Evolutionary conservation across 2,888 invertebrate genomes (phyloP).

Genomic region (Papilio protenor): DNA sequence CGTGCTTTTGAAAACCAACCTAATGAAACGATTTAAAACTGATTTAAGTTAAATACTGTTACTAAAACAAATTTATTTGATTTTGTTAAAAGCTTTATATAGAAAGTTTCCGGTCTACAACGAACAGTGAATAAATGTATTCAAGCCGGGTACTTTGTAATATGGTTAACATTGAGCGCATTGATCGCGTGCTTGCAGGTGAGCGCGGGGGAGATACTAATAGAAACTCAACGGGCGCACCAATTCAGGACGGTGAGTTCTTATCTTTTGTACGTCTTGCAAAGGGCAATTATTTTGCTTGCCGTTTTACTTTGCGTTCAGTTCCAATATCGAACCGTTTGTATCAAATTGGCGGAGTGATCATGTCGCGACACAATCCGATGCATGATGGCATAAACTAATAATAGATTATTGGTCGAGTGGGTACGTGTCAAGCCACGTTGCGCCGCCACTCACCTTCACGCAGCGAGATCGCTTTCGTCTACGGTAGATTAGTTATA

Average conservation of each 20-base stretch:
- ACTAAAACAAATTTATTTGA: not conserved
- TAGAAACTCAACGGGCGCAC: constrained; percentile 79
- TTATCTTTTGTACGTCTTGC: constrained; percentile 54
- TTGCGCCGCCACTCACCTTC: constrained; percentile 70
- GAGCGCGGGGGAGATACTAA: constrained; percentile 80
- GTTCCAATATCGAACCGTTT: constrained; percentile 31
- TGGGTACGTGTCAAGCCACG: constrained; percentile 59
- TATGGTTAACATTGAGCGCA: constrained; percentile 74
- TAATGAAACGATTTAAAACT: not conserved
- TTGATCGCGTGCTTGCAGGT: constrained; percentile 82
- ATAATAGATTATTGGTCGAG: constrained; percentile 67
- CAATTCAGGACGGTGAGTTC: constrained; percentile 80
- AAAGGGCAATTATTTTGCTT: constrained; percentile 48
- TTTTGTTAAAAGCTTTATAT: not conserved
- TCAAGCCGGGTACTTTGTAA: constrained; percentile 60
- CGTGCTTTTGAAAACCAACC: constrained; percentile 50
- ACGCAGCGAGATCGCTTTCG: constrained; percentile 66
- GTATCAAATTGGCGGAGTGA: constrained; percentile 38
- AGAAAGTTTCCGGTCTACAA: constrained; percentile 1
- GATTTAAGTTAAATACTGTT: not conserved
- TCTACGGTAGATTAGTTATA: constrained; percentile 45
- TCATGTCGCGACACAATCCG: constrained; percentile 61
- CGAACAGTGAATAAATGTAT: constrained; percentile 13
- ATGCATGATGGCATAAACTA: constrained; percentile 73
- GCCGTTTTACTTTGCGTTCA: constrained; percentile 42